Evolutionary conservation across 2,888 invertebrate genomes (phyloP), one percentile per base, ranked within the genome.

Genomic region (Galerucella nymphaeae): DNA sequence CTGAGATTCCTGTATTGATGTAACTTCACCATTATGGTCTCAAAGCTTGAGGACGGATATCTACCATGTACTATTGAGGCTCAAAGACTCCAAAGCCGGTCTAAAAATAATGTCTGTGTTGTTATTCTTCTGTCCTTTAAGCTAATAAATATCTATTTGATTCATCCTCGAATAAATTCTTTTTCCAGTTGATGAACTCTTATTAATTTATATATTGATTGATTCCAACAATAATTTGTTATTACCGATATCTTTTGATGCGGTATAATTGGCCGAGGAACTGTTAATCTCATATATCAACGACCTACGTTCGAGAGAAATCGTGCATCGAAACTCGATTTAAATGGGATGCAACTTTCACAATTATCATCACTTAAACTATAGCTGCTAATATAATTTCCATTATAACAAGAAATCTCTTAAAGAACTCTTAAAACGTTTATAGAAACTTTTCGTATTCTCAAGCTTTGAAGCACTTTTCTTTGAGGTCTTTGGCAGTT

Each of bases 211-310:
- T 23, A 20, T 14, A 57, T 20, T 57, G 57, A 57, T 23, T 57
- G 57, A 57, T 50, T 50, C 45, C 50, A 50, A 50, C n/a, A 50
- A 57, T 57, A 57, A 57, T 57, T 57, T 57, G 57, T 57, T 57
- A 55, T 18, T 55, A 57, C 8, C 18, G 57, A 57, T 57, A 18
- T 23, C 57, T 57, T 57, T 57, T 23, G 20, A 57, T 4, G 57
- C 9, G 14, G 14, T 20, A 23, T 57, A 57, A 57, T 57, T 57
- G 57, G 23, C 57, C 6, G 57, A 57, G 18, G 57, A 57, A n/a
- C 50, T 50, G n/a, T 50, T 4, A 50, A 50, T 50, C 13, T 11
- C 16, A 50, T 50, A 6, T 16, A 50, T 50, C 50, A 50, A n/a
- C 50, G 16, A 50, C 50, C n/a, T n/a, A 50, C 50, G 50, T 50